A percentile compares a stretch with the other conserved stretches of the same genome.
Conservation (phyloP, 1,140 invertebrate species). For the Drosophila obscura region DNA sequence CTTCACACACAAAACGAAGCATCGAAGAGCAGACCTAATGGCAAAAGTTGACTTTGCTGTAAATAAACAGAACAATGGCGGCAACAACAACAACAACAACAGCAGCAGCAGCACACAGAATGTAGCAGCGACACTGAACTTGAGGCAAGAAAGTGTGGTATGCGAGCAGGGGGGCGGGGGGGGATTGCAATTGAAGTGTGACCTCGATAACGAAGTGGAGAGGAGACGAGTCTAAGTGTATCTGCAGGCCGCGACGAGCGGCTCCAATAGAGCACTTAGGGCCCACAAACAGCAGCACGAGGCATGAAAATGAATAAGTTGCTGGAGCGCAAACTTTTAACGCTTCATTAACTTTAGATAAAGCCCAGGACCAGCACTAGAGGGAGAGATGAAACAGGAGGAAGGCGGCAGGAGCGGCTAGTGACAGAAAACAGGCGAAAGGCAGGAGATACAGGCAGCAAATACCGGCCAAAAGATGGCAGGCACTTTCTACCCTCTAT, state of each 20-base stretch:
- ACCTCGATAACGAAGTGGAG: constrained; percentile 56
- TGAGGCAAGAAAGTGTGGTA: constrained; percentile 11
- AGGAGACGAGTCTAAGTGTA: background rate
- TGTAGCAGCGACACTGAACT: constrained; percentile 62
- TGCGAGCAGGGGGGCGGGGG: constrained; percentile 1
- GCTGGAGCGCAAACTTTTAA: constrained; percentile 81
- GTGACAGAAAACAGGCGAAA: too few species aligned
- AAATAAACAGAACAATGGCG: constrained; percentile 63
- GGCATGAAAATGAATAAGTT: constrained; percentile 81
- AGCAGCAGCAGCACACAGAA: constrained; percentile 17
- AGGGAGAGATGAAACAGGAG: background rate
- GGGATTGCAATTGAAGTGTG: constrained; percentile 66
- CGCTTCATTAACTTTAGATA: constrained; percentile 82
- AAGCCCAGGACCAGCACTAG: constrained; percentile 56
- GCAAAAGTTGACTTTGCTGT: constrained; percentile 58
- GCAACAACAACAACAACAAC: constrained; percentile 27
- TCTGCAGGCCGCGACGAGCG: constrained; percentile 15
- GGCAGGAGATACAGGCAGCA: background rate
- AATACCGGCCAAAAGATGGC: background rate
- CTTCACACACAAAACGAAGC: too few species aligned
- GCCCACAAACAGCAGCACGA: constrained; percentile 53
- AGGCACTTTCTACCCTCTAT: constrained; percentile 5
- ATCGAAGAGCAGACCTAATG: constrained; percentile 37
- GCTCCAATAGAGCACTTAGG: constrained; percentile 77
- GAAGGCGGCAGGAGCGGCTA: background rate